Base-by-base conservation (phyloP, 2,113 vertebrate genomes). In the Triplophysa tibetana region DNA sequence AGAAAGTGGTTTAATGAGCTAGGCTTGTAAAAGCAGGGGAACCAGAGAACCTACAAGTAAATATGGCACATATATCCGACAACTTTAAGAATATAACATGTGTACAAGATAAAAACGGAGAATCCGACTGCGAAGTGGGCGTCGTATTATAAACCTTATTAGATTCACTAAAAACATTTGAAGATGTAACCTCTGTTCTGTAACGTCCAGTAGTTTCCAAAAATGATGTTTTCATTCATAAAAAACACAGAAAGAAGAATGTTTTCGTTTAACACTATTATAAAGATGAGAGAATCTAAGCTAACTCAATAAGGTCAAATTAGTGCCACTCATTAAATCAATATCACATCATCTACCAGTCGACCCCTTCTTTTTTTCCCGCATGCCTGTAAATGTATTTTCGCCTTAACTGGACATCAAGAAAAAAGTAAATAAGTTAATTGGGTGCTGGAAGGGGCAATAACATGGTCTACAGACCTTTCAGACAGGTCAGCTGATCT, bases 281-380 rank as follows among this genome's bases (percentile, higher is more conserved):
- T 11, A 75, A 41, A 58, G 29, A 73, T 60, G 33, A 38, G 33
- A 38, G 33, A 73, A 58, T 12, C 8, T 14, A 5, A 26, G 13
- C 24, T 70, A 45, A 75, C 41, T 62, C 56, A 45, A 45, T 17
- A 9, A 76, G 43, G 12, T 3, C 17, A 19, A 19, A 24, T 24
- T 24, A 64, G 26, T 26, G 33, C 12, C 33, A 45, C 38, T 16
- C 24, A 74, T 13, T 72, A 63, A 63, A 50, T 19, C 19, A 60
- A 29, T 60, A 9, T 58, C 41, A 60, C 14, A 60, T 48, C 38
- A 24, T 19, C 24, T n/a, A 41, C 75, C 68, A 61, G 16, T 19
- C 79, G 58, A 61, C 48, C 80, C 60, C 58, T 60, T 60, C 23
- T 45, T 75, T 56, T 9, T 54, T 75, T 79, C 79, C 43, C 60